Evolutionary conservation across 1,140 invertebrate genomes (phyloP), one percentile per base, ranked within the genome.

Genomic region (Megalopta genalis): DNA sequence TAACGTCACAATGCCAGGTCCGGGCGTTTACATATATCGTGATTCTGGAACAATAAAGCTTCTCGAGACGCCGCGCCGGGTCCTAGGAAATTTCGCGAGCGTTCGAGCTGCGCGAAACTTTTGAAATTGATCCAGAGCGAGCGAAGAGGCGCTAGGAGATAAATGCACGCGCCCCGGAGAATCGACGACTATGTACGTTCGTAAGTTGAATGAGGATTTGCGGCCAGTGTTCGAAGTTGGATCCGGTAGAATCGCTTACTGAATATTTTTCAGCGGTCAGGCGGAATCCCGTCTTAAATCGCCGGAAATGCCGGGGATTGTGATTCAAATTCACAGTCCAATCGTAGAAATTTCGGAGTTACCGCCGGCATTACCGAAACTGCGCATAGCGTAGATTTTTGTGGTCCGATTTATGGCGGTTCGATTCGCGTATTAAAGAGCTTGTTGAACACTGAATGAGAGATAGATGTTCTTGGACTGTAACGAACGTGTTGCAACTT

Each of bases 191-290:
- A 77, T 59, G 74, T 70, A 62, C 23, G 75, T 25, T 39, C 42
- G 39, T 52, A 70, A 69, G 75, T 70, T 49, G 75, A 70, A 77
- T 12, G 57, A 63, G 75, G 60, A 77, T 77, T 77, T 49, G 57
- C 42, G 57, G 9, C 23, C 21, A 18, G 65, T 39, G 42, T 8
- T 27, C 4, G 21, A 18, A 37, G 8, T 25, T 62, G 57, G 39
- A 77, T 77, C 54, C 9, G 27, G 32, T 5, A 0, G 62, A 42
- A 37, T 66, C 62, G 21, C 39, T 62, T 52, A 52, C 42, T 39
- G 66, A 77, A 77, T 62, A 70, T 77, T 70, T 49, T 49, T 42
- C 39, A 14, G 6, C 1, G 3, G 10, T 0, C 46, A 23, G 46
- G 52, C 32, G 27, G 46, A 75, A 60, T 49, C 65, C 39, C 32